Percentiles rank a stretch among this genome's conserved stretches.
Evolutionary conservation across 2,888 invertebrate genomes (phyloP).

Genomic region (Stenoptilia bipunctidactyla): DNA sequence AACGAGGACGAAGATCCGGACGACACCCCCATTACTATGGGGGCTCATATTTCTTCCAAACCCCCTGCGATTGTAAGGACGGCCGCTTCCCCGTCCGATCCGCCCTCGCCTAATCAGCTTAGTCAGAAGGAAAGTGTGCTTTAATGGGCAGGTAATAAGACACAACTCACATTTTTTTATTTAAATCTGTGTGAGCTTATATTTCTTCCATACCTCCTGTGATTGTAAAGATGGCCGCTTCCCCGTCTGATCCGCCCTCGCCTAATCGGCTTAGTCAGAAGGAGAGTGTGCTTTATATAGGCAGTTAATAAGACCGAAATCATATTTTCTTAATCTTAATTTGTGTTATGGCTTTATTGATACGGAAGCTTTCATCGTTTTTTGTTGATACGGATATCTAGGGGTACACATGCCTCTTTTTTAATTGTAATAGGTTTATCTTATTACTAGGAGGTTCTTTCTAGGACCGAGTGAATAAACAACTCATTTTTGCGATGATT

Average conservation of each 20-base stretch:
- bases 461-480: too few relatives aligned
- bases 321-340: too few relatives aligned
- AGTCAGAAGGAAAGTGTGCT: constrained; percentile 78
- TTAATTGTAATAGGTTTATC: too few relatives aligned
- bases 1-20: constrained; percentile 80
- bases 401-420: too few relatives aligned
- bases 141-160: neutral
- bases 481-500: too few relatives aligned
- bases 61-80: constrained; percentile 85
- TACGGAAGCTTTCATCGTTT: too few relatives aligned
- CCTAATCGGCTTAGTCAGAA: constrained; percentile 62
- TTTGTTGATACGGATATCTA: too few relatives aligned
- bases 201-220: constrained; percentile 69
- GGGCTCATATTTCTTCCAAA: constrained; percentile 28
- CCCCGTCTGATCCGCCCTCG: constrained; percentile 75
- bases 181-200: constrained; percentile 71
- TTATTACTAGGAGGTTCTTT: too few relatives aligned
- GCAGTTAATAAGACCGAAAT: neutral
- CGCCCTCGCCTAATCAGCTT: constrained; percentile 54
- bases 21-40: constrained; percentile 79
- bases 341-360: too few relatives aligned
- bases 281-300: constrained; percentile 71
- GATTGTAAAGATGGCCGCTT: constrained; percentile 83
- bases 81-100: constrained; percentile 78
- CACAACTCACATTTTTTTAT: too few relatives aligned